phyloP scores from a whole-genome alignment of 2,888 invertebrate genomes.

The Odontomyia ornata region DNA sequence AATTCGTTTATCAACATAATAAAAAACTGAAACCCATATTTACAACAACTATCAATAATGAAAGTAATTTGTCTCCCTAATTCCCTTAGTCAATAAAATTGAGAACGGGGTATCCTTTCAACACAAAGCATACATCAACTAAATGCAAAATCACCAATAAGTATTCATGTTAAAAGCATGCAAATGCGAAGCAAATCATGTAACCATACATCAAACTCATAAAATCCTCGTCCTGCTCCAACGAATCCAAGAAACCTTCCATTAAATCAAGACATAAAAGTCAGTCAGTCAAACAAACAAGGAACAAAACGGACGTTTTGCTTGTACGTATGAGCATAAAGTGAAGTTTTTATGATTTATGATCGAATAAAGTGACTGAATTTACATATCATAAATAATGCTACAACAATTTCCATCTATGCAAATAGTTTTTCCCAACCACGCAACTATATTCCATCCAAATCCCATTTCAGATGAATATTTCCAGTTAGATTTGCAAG shows the following conservation, averaged over 20 bases:
- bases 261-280: conserved; percentile 17
- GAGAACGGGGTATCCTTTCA: conserved; percentile 22
- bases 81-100: conserved; percentile 32
- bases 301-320: neutral
- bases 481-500: too few relatives aligned
- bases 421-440: conserved; percentile 43
- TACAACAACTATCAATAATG: conserved; percentile 18
- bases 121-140: neutral
- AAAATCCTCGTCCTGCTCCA: neutral
- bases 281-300: neutral
- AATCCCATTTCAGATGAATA: too few relatives aligned
- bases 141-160: neutral
- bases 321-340: conserved; percentile 3
- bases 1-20: neutral
- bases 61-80: conserved; percentile 31
- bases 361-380: conserved; percentile 50
- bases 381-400: conserved; percentile 49
- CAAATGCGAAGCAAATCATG: neutral
- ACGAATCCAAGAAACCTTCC: conserved; percentile 5
- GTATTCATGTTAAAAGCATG: conserved; percentile 22
- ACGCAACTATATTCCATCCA: neutral
- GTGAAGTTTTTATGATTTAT: conserved; percentile 48
- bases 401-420: conserved; percentile 45
- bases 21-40: neutral
- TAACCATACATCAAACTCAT: neutral